phyloP scores from a whole-genome alignment of 2,113 vertebrate species.

The Verasper variegatus region DNA sequence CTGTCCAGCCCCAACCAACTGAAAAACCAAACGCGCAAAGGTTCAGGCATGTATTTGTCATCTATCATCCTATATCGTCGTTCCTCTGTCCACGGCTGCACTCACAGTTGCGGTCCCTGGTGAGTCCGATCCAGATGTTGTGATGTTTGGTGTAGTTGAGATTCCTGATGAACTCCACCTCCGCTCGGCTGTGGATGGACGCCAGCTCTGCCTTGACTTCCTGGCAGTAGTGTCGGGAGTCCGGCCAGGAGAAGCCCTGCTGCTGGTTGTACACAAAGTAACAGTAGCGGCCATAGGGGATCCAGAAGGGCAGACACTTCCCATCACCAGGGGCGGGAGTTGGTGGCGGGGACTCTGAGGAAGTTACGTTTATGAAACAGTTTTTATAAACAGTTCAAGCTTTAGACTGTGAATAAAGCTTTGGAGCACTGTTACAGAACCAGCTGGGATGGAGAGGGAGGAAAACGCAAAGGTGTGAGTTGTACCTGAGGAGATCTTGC shows the following conservation, averaged over 20 bases:
- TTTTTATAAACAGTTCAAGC: too few relatives aligned
- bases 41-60: neutral
- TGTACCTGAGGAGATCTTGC: slow-evolving; percentile 81
- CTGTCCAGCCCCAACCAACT: slow-evolving; percentile 84
- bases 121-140: slow-evolving; percentile 83
- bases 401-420: neutral
- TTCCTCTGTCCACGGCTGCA: neutral
- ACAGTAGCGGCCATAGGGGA: slow-evolving; percentile 75
- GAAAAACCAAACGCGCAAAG: neutral
- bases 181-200: slow-evolving; percentile 81
- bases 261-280: slow-evolving; percentile 66
- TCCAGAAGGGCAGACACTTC: slow-evolving; percentile 51
- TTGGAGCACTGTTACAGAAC: neutral
- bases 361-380: neutral
- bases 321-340: slow-evolving; percentile 79
- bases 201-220: slow-evolving; percentile 51
- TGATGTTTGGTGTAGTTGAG: slow-evolving; percentile 75
- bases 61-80: neutral
- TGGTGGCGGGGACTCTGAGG: slow-evolving; percentile 70
- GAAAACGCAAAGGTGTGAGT: neutral
- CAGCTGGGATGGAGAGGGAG: neutral
- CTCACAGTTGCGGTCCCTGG: slow-evolving; percentile 78
- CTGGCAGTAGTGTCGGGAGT: slow-evolving; percentile 73
- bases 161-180: slow-evolving; percentile 79
- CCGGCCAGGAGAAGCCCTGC: slow-evolving; percentile 78